A percentile compares a stretch with the other conserved stretches of the same genome.
phyloP scores from a whole-genome alignment of 1,140 invertebrate species.

The Stegodyphus mimosarum region DNA sequence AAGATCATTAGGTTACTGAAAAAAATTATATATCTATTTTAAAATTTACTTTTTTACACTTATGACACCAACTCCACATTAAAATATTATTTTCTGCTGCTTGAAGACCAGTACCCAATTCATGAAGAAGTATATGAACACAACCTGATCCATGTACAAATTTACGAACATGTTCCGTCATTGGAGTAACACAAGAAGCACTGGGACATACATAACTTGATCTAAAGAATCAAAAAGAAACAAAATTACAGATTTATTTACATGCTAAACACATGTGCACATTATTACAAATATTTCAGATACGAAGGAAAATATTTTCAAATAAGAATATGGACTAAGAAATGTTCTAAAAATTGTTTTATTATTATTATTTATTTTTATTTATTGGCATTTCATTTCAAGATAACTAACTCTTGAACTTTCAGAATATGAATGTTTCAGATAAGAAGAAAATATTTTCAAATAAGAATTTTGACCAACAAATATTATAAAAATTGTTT shows the following conservation, averaged over 20 bases:
- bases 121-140: slow-evolving; percentile 76
- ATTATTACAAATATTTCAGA: no score
- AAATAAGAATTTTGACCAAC: no score
- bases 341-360: no score
- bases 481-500: no score
- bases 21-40: no score
- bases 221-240: slow-evolving; percentile 65
- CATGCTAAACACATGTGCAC: not conserved
- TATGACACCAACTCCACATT: slow-evolving; percentile 88
- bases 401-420: not conserved
- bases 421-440: not conserved
- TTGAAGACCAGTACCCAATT: slow-evolving; percentile 68
- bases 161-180: slow-evolving; percentile 87
- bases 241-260: not conserved
- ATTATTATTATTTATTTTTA: not conserved
- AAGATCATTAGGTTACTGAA: no score
- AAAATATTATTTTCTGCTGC: slow-evolving; percentile 74
- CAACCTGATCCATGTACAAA: slow-evolving; percentile 84
- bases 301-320: no score
- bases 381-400: not conserved
- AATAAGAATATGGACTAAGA: no score
- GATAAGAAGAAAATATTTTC: no score
- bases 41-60: slow-evolving; percentile 76
- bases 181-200: slow-evolving; percentile 81
- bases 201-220: slow-evolving; percentile 84